These are phyloP conservation scores for Xerus inauris DNA, from an alignment of 2,113 vertebrate genomes.

Conservation along the genomic window DNA sequence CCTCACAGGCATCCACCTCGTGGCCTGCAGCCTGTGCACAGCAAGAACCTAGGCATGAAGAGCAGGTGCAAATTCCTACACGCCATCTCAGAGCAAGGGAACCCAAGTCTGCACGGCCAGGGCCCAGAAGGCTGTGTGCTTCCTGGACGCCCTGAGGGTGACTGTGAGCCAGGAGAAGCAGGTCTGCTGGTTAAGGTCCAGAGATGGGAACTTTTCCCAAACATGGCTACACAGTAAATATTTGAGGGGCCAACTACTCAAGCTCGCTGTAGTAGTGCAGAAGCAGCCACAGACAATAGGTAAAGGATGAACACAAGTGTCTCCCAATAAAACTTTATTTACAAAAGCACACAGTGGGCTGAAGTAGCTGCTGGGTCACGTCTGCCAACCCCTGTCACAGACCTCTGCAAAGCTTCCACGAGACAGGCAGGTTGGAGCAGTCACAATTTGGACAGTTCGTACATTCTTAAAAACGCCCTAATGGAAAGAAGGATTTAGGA, in stretches of 20 bases:
- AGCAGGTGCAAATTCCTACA: neutral
- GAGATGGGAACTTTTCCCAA: neutral
- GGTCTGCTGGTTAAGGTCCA: neutral
- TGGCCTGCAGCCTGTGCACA: neutral
- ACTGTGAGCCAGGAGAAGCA: neutral
- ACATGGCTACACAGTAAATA: neutral
- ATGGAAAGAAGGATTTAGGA: neutral
- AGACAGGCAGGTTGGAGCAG: neutral
- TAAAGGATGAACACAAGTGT: neutral
- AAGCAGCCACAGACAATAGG: neutral
- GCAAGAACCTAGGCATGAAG: neutral
- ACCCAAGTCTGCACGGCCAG: neutral
- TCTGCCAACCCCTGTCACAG: neutral
- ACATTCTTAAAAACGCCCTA: slow-evolving; percentile 77
- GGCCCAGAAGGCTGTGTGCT: neutral
- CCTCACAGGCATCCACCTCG: neutral
- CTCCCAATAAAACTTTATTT: slow-evolving; percentile 63
- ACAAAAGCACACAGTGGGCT: neutral
- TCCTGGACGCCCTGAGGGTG: neutral
- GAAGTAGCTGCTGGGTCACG: neutral
- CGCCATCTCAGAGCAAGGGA: neutral
- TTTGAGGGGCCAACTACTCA: neutral
- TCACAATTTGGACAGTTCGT: neutral
- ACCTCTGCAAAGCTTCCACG: neutral
- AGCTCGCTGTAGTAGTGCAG: neutral